Evolutionary conservation across 2,797 vertebrate species (phyloP), one percentile per base, ranked within the genome.

Genomic region (Limosa lapponica): DNA sequence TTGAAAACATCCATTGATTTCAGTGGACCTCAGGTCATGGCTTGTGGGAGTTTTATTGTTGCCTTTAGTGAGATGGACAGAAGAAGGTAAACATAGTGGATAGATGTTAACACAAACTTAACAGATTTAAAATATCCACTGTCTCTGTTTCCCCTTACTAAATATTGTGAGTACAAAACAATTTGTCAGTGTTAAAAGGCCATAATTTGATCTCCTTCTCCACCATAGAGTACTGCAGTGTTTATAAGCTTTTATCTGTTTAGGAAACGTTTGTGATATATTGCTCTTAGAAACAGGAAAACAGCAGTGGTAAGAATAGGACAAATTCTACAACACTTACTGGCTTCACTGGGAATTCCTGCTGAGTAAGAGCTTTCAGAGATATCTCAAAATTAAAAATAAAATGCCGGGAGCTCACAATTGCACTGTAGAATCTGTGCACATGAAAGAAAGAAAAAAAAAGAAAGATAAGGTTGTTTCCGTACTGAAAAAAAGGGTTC

Each of bases 1-100:
- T 85, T 95, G 94, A 97, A 95, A 95, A 89, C 89, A 82, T 70
- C 91, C 89, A 92, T 96, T 95, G 94, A 95, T 96, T 94, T 89
- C 79, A 49, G 57, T 2, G 22, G 75, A 87, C 91, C 82, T 91
- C 70, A 85, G 95, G 95, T 95, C 93, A 93, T 80, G 90, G 71
- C 78, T 94, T 92, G 57, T 78, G 72, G 75, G 75, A 87, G 58
- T 88, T 95, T 85, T 85, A 91, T 92, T 96, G 82, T 91, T 95
- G 91, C 79, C 75, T 91, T 91, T 51, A 91, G 84, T 61, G n/a
- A 48, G 16, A 85, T 86, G 79, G 61, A 81, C 61, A 86, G 81
- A 91, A 71, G 78, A 89, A 94, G 69, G 75, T 94, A 92, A 93
- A 96, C 57, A 65, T 13, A 71, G 75, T 37, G 37, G 65, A 49